Percentiles rank a stretch among this genome's conserved stretches.
phyloP scores from a whole-genome alignment of 2,113 vertebrate species.

The Phocoena sinus region DNA sequence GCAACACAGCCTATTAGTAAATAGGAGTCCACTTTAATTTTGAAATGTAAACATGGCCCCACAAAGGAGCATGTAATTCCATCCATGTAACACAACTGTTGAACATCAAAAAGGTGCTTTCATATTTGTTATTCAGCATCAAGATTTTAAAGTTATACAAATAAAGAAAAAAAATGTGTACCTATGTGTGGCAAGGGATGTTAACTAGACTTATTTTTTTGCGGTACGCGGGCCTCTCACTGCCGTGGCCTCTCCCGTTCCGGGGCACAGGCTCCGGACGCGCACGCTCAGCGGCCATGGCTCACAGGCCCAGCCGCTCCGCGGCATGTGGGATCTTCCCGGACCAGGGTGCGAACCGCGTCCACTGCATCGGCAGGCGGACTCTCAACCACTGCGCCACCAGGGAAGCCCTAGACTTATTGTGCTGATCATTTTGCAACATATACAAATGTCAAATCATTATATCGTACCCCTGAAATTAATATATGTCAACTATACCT shows the following conservation, averaged over 20 bases:
- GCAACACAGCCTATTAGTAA: neutral
- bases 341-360: rapidly evolving
- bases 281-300: rapidly evolving
- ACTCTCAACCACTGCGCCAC: too few species aligned
- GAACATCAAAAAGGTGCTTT: neutral
- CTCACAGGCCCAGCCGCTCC: too few species aligned
- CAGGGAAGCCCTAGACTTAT: too few species aligned
- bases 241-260: too few species aligned
- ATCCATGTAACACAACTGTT: neutral
- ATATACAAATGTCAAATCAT: neutral
- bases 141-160: neutral
- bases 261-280: too few species aligned
- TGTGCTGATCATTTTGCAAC: neutral
- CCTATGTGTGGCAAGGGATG: neutral
- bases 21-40: neutral
- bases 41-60: neutral
- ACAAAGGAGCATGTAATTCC: neutral
- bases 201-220: neutral
- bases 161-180: neutral
- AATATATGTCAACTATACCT: neutral
- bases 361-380: too few species aligned
- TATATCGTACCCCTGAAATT: neutral
- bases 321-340: too few species aligned
- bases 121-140: neutral
- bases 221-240: too few species aligned